Evolutionary conservation across 2,888 invertebrate genomes (phyloP).

Genomic region (Xestoiulus laeticollis): DNA sequence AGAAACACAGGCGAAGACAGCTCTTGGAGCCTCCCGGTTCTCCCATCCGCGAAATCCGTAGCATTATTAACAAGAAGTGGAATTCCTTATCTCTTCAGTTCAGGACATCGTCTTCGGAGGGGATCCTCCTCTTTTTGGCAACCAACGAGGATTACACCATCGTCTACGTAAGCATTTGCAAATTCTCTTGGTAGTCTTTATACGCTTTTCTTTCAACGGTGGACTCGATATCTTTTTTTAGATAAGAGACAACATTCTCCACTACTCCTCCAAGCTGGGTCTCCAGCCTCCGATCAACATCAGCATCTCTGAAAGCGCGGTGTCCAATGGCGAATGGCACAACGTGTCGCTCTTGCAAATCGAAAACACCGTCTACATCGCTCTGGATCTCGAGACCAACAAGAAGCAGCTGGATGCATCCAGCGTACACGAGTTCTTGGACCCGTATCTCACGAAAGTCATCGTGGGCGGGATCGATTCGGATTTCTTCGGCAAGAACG

Average conservation of each 20-base stretch:
- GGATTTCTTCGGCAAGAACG: conserved; percentile 53
- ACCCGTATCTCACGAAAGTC: conserved; percentile 84
- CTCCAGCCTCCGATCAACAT: conserved; percentile 78
- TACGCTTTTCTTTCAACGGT: not conserved
- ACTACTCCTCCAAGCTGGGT: conserved; percentile 82
- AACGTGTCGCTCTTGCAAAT: conserved; percentile 78
- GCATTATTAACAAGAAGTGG: conserved; percentile 66
- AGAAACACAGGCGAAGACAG: conserved; percentile 87
- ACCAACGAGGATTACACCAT: conserved; percentile 88
- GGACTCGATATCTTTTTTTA: conserved; percentile 59
- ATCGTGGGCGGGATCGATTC: conserved; percentile 72
- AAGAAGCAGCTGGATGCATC: conserved; percentile 88
- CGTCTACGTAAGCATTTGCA: conserved; percentile 70
- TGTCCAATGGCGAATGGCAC: conserved; percentile 90
- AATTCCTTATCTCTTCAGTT: conserved; percentile 83
- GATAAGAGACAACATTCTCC: conserved; percentile 77
- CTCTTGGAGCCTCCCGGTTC: conserved; percentile 75
- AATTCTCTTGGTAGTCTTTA: not conserved
- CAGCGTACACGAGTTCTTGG: conserved; percentile 89
- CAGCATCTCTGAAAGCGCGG: conserved; percentile 70
- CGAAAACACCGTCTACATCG: conserved; percentile 71
- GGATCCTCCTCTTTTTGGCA: conserved; percentile 84
- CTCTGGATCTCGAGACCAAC: conserved; percentile 75
- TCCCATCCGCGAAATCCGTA: conserved; percentile 69
- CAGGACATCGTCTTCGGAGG: conserved; percentile 79